Evolutionary conservation across 2,113 vertebrate species (phyloP), one percentile per base, ranked within the genome.

Genomic region (Nesospiza acunhae): DNA sequence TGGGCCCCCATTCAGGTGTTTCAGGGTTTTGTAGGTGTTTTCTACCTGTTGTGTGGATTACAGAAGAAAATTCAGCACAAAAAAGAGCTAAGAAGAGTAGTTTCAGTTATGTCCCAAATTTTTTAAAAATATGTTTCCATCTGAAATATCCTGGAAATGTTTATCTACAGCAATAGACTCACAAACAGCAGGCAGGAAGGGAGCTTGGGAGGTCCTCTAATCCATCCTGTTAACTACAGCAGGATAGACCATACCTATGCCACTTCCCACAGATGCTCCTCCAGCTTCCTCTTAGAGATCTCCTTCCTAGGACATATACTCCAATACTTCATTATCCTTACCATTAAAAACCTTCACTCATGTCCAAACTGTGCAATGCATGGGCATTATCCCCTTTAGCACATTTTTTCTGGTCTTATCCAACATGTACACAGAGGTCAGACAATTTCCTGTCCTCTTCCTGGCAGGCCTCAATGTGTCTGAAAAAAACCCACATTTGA

Each of bases 361-460:
- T 41, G 42, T 22, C 39, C 73, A 90, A 42, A 74, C 24, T 23
- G 3, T 35, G 26, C 0, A 1, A 39, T 85, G 15, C 33, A 59
- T 20, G 33, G 58, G 28, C 41, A 37, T 47, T 81, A 80, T 94
- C 39, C 68, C 31, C 23, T 44, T 66, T 73, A 66, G 68, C 63
- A 86, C 35, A 63, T 47, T 89, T 95, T 69, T 89, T 80, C 59
- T 90, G 64, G 64, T 81, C 44, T 84, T 95, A 93, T 86, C 89
- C 1, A 0, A 67, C 24, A 28, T 28, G 39, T 89, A 75, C 76
- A 84, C 19, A 63, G 47, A 84, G 73, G 76, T 78, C 91, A 94
- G 50, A 74, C 28, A 58, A 41, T 78, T 97, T 95, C 94, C 95
- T 92, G 52, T 41, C 39, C 56, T 84, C 50, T 84, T 52, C 33